phyloP scores from a whole-genome alignment of 2,888 invertebrate species.

The Standfussiana lucernea region DNA sequence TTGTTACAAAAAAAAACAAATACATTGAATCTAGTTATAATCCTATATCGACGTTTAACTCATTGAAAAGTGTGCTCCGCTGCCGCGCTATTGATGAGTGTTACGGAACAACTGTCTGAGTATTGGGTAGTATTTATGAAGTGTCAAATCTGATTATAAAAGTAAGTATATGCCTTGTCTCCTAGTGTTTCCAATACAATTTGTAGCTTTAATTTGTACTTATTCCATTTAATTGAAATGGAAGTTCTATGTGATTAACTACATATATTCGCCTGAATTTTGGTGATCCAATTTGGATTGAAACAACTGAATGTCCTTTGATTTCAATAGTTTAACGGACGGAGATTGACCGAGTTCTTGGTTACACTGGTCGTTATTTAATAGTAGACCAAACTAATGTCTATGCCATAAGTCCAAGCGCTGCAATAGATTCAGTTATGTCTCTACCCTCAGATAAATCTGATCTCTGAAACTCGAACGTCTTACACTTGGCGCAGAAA shows the following conservation, averaged over 20 bases:
- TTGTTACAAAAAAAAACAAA: background rate
- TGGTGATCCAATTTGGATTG: conserved; percentile 7
- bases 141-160: background rate
- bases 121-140: background rate
- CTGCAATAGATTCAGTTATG: conserved; percentile 48
- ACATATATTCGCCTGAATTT: background rate
- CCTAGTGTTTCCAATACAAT: background rate
- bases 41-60: background rate
- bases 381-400: conserved; percentile 30
- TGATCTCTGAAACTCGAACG: conserved; percentile 50
- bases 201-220: background rate
- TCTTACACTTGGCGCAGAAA: conserved; percentile 61
- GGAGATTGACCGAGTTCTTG: background rate
- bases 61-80: conserved; percentile 9
- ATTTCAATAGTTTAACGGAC: conserved; percentile 23
- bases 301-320: background rate
- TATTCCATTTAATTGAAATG: background rate
- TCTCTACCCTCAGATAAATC: conserved; percentile 54
- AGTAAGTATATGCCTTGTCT: background rate
- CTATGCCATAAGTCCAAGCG: conserved; percentile 57
- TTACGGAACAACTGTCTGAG: background rate
- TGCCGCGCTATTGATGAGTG: conserved; percentile 17
- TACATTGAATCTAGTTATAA: background rate
- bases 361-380: conserved; percentile 11
- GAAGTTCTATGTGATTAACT: background rate